A percentile compares a stretch with the other conserved stretches of the same genome.
Evolutionary conservation across 2,888 invertebrate genomes (phyloP).

Genomic region (Cylloceria caligata): DNA sequence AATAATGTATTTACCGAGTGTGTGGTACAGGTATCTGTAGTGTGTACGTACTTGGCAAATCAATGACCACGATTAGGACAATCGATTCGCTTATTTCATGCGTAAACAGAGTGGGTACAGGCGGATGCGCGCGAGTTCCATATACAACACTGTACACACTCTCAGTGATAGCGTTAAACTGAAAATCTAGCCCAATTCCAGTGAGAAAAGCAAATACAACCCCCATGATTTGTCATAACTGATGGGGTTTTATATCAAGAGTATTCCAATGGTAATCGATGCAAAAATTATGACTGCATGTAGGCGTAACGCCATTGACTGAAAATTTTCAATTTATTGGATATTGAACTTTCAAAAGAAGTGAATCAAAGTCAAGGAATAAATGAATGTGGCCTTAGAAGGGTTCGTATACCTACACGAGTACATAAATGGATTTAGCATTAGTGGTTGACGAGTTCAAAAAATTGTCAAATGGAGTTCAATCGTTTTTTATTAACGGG

Average conservation of each 20-base stretch:
- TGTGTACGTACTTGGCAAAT: slow-evolving; percentile 20
- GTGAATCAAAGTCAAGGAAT: too few relatives aligned
- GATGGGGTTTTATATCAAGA: neutral
- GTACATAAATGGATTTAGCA: too few relatives aligned
- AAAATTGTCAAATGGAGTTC: too few relatives aligned
- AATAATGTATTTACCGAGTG: slow-evolving; percentile 7
- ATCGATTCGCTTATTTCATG: slow-evolving; percentile 11
- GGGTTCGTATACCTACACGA: too few relatives aligned
- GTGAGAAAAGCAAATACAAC: neutral
- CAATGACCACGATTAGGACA: slow-evolving; percentile 16
- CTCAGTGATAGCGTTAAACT: neutral
- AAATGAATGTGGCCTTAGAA: too few relatives aligned
- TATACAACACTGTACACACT: neutral
- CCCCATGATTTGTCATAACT: neutral
- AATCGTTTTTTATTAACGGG: too few relatives aligned
- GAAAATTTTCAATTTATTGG: neutral
- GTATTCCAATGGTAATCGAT: neutral
- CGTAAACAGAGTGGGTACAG: slow-evolving; percentile 18
- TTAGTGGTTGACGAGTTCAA: too few relatives aligned
- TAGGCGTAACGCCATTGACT: neutral
- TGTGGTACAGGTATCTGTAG: slow-evolving; percentile 4
- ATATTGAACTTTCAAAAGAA: neutral
- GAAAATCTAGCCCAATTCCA: neutral
- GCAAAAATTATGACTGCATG: neutral
- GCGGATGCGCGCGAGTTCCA: neutral